Evolutionary conservation across 2,797 vertebrate species (phyloP).

Genomic region (Sebastes steindachneri): DNA sequence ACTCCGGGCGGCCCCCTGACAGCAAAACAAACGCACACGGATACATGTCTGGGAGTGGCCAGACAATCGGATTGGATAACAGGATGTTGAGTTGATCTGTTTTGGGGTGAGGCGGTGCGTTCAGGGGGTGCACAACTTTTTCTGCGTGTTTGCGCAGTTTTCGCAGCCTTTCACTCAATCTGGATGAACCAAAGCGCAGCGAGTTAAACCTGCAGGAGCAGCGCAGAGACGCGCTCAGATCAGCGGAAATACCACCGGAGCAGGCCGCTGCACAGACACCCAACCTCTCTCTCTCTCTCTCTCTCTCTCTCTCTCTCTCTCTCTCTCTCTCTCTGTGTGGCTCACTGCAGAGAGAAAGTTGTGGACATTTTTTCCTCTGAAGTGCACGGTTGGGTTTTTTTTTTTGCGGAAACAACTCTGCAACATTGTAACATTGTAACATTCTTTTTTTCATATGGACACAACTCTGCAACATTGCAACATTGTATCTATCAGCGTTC

Average conservation of each 20-base stretch:
- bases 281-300: too few species aligned
- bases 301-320: too few species aligned
- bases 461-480: conserved; percentile 42
- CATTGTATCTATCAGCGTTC: not conserved
- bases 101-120: conserved; percentile 73
- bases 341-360: conserved; percentile 69
- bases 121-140: conserved; percentile 43
- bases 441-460: conserved; percentile 20
- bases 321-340: conserved; percentile 28
- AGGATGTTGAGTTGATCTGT: conserved; percentile 70
- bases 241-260: conserved; percentile 46
- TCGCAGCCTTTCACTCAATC: not conserved
- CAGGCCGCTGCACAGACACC: conserved; percentile 19
- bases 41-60: conserved; percentile 67
- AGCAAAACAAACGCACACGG: conserved; percentile 73
- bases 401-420: conserved; percentile 42
- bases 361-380: conserved; percentile 77
- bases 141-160: conserved; percentile 59
- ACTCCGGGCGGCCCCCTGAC: conserved; percentile 6
- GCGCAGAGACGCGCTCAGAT: not conserved
- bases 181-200: conserved; percentile 2
- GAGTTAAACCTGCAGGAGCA: not conserved
- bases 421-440: conserved; percentile 22
- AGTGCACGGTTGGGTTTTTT: conserved; percentile 38
- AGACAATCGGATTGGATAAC: conserved; percentile 76